A percentile compares a stretch with the other conserved stretches of the same genome.
phyloP scores from a whole-genome alignment of 2,113 vertebrate species.

The Rana temporaria region DNA sequence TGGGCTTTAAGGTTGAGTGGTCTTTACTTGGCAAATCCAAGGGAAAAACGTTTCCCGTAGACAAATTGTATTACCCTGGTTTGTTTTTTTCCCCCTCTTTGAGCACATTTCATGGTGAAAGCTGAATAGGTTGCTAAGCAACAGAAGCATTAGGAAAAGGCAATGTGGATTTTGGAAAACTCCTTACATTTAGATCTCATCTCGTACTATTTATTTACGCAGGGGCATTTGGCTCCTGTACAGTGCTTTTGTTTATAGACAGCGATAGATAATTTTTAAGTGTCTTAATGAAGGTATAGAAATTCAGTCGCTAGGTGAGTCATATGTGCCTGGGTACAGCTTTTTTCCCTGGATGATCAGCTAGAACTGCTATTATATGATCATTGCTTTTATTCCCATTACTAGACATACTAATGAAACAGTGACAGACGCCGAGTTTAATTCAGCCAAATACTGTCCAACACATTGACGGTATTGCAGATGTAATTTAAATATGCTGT shows the following conservation, averaged over 20 bases:
- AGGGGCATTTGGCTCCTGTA: conserved; percentile 7
- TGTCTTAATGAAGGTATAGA: not conserved
- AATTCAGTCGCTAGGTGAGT: conserved; percentile 33
- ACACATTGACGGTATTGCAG: not conserved
- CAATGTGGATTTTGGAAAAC: conserved; percentile 7
- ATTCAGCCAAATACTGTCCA: not conserved
- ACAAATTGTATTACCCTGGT: not conserved
- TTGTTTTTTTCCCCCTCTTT: not conserved
- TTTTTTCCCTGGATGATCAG: not conserved
- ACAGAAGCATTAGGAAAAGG: not conserved
- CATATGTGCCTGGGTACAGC: conserved; percentile 1
- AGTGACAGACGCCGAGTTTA: not conserved
- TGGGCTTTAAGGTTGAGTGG: too few species aligned
- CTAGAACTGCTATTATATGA: not conserved
- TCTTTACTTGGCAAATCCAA: too few species aligned
- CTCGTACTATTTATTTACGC: not conserved
- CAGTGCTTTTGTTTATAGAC: not conserved
- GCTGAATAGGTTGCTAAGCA: not conserved
- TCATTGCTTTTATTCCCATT: conserved; percentile 9
- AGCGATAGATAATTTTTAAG: not conserved
- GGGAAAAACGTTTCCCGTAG: not conserved
- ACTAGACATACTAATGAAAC: not conserved
- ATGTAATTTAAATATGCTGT: too few species aligned
- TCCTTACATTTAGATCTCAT: conserved; percentile 2
- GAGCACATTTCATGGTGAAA: not conserved